Conservation (phyloP, 2,888 invertebrate species). For the Pollenia griseotomentosa region DNA sequence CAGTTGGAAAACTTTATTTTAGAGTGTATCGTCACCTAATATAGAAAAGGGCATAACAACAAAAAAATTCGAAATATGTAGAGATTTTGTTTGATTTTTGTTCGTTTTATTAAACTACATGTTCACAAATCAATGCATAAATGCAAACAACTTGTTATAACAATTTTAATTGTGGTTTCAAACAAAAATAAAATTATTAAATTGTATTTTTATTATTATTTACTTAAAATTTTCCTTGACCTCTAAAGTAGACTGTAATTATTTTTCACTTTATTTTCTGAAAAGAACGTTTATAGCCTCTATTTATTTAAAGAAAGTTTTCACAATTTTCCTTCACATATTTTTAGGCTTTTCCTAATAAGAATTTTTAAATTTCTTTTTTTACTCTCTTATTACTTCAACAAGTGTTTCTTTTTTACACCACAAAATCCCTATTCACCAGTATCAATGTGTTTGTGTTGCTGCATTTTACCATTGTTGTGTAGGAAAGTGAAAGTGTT, state of each 20-base stretch:
- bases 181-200: not conserved
- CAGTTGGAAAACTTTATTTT: not conserved
- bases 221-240: not conserved
- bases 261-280: constrained; percentile 43
- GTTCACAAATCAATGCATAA: not conserved
- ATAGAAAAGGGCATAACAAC: too few relatives aligned
- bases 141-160: constrained; percentile 33
- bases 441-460: not conserved
- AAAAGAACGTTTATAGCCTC: constrained; percentile 29
- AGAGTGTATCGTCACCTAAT: not conserved
- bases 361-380: constrained; percentile 56
- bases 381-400: constrained; percentile 16
- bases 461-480: constrained; percentile 60
- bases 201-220: too few relatives aligned
- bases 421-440: constrained; percentile 22
- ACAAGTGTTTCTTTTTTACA: constrained; percentile 3
- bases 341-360: constrained; percentile 54
- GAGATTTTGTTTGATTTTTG: too few relatives aligned
- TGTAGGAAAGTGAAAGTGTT: constrained; percentile 64
- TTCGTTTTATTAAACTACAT: too few relatives aligned
- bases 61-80: too few relatives aligned
- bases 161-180: constrained; percentile 25
- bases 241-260: constrained; percentile 67
- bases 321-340: constrained; percentile 62
- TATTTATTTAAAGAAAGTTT: constrained; percentile 56